phyloP scores from a whole-genome alignment of 2,113 vertebrate species.

The Callipepla californica region DNA sequence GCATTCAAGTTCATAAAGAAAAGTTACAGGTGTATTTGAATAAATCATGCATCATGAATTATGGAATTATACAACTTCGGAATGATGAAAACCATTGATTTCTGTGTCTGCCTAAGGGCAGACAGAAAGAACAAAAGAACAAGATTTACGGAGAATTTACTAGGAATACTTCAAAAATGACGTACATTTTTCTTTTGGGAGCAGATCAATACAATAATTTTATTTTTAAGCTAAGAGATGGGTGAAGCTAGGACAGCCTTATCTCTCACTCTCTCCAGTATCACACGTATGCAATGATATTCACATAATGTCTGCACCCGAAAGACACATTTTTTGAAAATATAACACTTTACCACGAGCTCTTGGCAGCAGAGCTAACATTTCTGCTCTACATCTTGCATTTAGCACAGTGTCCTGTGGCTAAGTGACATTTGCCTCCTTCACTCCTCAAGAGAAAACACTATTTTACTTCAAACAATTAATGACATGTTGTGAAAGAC shows the following conservation, averaged over 20 bases:
- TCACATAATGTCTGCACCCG: constrained; percentile 24
- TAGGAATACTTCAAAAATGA: constrained; percentile 28
- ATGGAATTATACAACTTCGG: constrained; percentile 12
- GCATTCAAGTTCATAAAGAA: constrained; percentile 33
- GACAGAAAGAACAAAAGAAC: constrained; percentile 44
- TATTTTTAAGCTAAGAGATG: constrained; percentile 32
- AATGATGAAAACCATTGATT: constrained; percentile 60
- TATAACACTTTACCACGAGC: background rate
- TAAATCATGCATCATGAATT: constrained; percentile 60
- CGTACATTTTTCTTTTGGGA: constrained; percentile 32
- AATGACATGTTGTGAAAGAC: constrained; percentile 3
- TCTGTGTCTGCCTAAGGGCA: constrained; percentile 57
- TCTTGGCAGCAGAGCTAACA: constrained; percentile 26
- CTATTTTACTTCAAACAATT: constrained; percentile 40
- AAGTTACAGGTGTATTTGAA: constrained; percentile 41
- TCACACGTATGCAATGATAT: constrained; percentile 16
- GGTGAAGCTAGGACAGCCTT: background rate
- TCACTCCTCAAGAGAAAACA: constrained; percentile 40
- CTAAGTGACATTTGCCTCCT: constrained; percentile 54
- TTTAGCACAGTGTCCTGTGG: constrained; percentile 54
- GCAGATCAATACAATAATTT: constrained; percentile 54
- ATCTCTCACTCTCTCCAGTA: constrained; percentile 13
- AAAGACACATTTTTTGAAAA: constrained; percentile 8
- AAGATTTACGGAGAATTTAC: constrained; percentile 7
- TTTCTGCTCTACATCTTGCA: constrained; percentile 43